A percentile compares a stretch with the other conserved stretches of the same genome.
phyloP scores from a whole-genome alignment of 2,888 invertebrate genomes.

The Oxytorus armatus region DNA sequence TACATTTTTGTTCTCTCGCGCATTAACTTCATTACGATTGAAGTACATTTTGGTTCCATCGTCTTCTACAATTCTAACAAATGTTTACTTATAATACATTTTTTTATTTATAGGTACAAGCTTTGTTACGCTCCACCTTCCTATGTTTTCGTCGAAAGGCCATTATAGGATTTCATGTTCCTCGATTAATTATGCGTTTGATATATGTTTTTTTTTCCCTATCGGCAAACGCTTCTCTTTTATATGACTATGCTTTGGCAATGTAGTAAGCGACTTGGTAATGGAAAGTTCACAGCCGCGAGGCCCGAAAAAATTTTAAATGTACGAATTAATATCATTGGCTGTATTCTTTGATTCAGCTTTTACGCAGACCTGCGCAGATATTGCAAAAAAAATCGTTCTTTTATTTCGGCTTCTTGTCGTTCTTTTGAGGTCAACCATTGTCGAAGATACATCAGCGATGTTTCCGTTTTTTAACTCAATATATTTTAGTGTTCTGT shows the following conservation, averaged over 20 bases:
- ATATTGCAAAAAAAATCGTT: no score
- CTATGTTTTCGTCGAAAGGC: slow-evolving; percentile 59
- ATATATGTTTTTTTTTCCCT: slow-evolving; percentile 20
- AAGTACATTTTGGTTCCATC: slow-evolving; percentile 60
- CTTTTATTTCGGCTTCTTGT: no score
- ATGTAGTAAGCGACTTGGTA: slow-evolving; percentile 57
- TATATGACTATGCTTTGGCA: slow-evolving; percentile 70
- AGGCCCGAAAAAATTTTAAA: slow-evolving; percentile 30
- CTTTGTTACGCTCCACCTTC: slow-evolving; percentile 21
- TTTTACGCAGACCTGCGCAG: no score
- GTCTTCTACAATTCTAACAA: slow-evolving; percentile 52
- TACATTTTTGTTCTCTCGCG: background rate
- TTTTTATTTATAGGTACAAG: slow-evolving; percentile 43
- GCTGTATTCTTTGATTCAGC: no score
- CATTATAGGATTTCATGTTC: slow-evolving; percentile 51
- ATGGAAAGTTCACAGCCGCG: slow-evolving; percentile 9
- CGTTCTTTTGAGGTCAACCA: no score
- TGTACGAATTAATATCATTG: slow-evolving; percentile 16
- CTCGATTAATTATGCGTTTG: slow-evolving; percentile 32
- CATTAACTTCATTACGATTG: slow-evolving; percentile 13
- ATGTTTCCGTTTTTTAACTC: no score
- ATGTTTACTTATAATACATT: slow-evolving; percentile 48
- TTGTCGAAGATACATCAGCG: no score
- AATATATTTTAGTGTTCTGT: no score
- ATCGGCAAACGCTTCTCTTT: slow-evolving; percentile 32